These are phyloP conservation scores for Urosaurus nigricauda DNA, from an alignment of 2,797 vertebrate genomes.

Conservation along the genomic window DNA sequence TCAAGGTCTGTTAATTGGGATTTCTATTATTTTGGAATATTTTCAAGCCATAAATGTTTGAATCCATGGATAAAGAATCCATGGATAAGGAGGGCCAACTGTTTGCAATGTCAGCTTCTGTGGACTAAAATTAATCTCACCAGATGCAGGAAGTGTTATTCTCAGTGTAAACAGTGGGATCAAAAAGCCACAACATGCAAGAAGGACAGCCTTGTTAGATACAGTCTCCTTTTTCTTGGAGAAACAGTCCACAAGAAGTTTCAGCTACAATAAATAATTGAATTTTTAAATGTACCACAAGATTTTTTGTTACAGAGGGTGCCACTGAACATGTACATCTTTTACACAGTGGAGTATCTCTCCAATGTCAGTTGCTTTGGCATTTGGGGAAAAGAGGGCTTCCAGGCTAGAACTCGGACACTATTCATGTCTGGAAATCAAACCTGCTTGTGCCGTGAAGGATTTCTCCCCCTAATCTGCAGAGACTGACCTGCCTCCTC, in stretches of 20 bases:
- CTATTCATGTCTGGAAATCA: not conserved
- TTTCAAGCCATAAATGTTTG: no score
- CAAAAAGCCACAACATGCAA: not conserved
- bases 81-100: no score
- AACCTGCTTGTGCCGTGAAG: slow-evolving; percentile 56
- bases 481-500: slow-evolving; percentile 11
- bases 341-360: not conserved
- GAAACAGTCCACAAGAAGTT: not conserved
- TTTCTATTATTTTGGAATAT: no score
- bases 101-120: not conserved
- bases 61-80: no score
- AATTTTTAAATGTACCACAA: not conserved
- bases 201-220: not conserved
- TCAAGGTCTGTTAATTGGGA: no score
- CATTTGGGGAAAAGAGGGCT: not conserved
- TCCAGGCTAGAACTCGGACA: not conserved
- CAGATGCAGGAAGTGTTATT: not conserved
- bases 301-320: not conserved
- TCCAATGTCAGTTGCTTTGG: not conserved
- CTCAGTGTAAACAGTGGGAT: not conserved
- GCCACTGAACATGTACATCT: not conserved
- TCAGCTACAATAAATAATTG: not conserved
- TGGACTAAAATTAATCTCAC: not conserved
- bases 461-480: slow-evolving; percentile 44
- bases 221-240: not conserved